Base-by-base conservation (phyloP, 2,888 invertebrate genomes). In the Drosophila kambysellisi region DNA sequence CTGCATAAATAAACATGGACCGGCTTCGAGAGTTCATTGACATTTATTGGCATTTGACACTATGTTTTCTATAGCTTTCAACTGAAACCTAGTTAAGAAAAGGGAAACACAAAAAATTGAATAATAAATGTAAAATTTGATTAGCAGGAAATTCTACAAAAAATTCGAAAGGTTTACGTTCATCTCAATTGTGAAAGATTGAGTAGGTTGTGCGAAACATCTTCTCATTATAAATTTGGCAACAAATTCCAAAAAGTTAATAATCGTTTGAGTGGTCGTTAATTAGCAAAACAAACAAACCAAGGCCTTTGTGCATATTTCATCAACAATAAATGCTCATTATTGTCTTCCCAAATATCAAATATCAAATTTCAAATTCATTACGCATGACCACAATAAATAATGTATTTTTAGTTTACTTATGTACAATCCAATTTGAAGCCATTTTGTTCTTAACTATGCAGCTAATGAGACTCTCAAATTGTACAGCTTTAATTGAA, bases 21-120 rank as follows among this genome's bases (percentile, higher is more conserved):
- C 62, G 62, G 64, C 63, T 71, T 3, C 0, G 9, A 12, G 6
- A 64, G 88, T 87, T 84, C 84, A 56, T 85, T 84, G 88, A 85
- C 84, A 56, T 52, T 41, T 29, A 20, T 50, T 43, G 70, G 37
- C 43, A 70, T 69, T 70, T 61, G 70, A 51, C 50, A 33, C 66
- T 60, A 66, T 74, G 35, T 39, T 51, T 56, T 30, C 43, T 12
- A 17, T 39, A 37, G 32, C 43, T 61, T 68, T 29, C 48, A 48
- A 61, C 53, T 54, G n/a, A 30, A 29, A 20, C 12, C 29, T 25
- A 15, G 7, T 46, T 25, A 25, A 46, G 46, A 54, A 51, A 20
- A 30, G 35, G 7, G 20, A 25, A 25, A 35, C 29, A 11, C 25
- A 53, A 51, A 20, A 50, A 35, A 41, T 37, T 48, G 25, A 41